Evolutionary conservation across 2,113 vertebrate species (phyloP).

Genomic region (Ammodytes dubius): DNA sequence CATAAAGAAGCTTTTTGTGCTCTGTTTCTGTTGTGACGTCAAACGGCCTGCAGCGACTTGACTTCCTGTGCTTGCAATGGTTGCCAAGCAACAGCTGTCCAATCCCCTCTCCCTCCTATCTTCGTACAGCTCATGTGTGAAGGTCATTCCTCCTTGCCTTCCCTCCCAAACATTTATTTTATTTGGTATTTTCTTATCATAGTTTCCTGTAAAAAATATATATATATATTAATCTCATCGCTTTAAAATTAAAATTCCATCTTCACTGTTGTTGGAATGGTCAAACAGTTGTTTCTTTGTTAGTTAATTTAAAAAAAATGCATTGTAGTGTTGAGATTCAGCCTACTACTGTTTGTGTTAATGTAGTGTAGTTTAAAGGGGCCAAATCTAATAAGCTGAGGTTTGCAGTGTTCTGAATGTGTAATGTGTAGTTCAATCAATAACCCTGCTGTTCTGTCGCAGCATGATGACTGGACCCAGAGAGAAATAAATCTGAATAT

Average conservation of each 20-base stretch:
- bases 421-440: slow-evolving; percentile 60
- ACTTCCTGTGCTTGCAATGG: slow-evolving; percentile 53
- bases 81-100: slow-evolving; percentile 77
- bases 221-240: too few species aligned
- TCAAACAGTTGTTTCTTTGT: too few species aligned
- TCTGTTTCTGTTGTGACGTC: slow-evolving; percentile 40
- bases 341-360: slow-evolving; percentile 10
- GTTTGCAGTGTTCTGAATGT: slow-evolving; percentile 54
- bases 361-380: slow-evolving; percentile 16
- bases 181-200: too few species aligned
- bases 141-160: slow-evolving; percentile 68
- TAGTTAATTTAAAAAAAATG: not conserved
- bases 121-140: slow-evolving; percentile 60
- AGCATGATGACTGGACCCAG: slow-evolving; percentile 46
- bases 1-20: slow-evolving; percentile 9
- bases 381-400: slow-evolving; percentile 48
- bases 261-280: too few species aligned
- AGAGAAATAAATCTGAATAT: slow-evolving; percentile 9
- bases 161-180: too few species aligned
- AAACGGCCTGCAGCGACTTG: not conserved
- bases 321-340: not conserved
- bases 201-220: too few species aligned
- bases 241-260: too few species aligned
- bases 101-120: slow-evolving; percentile 41
- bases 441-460: slow-evolving; percentile 28